Conservation (phyloP, 1,140 invertebrate genomes). For the Campoletis sonorensis region DNA sequence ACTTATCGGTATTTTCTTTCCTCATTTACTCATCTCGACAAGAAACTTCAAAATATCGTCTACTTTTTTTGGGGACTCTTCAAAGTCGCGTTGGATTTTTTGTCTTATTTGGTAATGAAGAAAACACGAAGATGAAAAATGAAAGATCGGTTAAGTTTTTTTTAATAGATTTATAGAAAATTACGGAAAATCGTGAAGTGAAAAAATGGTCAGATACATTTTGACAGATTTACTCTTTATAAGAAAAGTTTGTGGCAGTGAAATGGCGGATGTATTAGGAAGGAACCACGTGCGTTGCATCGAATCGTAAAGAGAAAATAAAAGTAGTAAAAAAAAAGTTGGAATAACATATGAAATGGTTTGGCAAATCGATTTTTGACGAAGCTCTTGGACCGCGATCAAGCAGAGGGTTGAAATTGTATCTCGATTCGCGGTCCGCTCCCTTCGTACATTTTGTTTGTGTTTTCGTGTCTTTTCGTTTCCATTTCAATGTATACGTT, state of each 20-base stretch:
- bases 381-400: constrained; percentile 17
- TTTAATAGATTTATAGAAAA: no score
- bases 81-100: no score
- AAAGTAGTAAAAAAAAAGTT: constrained; percentile 7
- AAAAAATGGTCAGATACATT: no score
- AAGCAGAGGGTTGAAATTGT: constrained; percentile 34
- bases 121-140: no score
- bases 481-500: constrained; percentile 1
- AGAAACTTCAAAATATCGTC: no score
- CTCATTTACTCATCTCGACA: no score
- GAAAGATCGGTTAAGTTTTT: no score
- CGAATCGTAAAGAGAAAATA: constrained; percentile 15
- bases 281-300: constrained; percentile 17
- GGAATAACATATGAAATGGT: constrained; percentile 15
- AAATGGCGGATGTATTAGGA: constrained; percentile 22
- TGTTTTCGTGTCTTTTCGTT: constrained; percentile 21
- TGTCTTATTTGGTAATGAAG: no score
- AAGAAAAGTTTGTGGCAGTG: neutral
- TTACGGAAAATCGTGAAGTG: no score
- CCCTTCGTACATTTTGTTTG: constrained; percentile 23
- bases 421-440: constrained; percentile 45
- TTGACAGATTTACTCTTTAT: neutral
- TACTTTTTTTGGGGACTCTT: no score
- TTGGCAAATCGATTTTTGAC: constrained; percentile 44
- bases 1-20: neutral